These are phyloP conservation scores for Platyscapa corneri DNA, from an alignment of 1,140 invertebrate species.

Conservation along the genomic window DNA sequence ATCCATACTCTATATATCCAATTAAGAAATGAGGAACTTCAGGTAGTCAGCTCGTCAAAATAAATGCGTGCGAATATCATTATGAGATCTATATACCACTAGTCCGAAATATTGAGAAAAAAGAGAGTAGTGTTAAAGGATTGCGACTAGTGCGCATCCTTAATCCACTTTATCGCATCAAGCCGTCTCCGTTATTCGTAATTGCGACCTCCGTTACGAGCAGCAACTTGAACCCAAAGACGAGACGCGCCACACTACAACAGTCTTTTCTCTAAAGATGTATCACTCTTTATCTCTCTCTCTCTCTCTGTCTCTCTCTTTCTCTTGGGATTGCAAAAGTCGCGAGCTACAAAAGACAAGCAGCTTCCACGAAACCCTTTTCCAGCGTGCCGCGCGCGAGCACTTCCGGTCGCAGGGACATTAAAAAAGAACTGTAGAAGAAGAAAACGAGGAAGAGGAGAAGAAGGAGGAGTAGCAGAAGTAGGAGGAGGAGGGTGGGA, in stretches of 20 bases:
- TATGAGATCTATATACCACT: not conserved
- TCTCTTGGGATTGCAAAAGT: not conserved
- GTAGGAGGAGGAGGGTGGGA: not conserved
- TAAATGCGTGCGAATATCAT: not conserved
- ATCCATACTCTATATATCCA: too few relatives aligned
- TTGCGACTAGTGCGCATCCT: constrained; percentile 25
- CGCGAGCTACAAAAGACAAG: constrained; percentile 17
- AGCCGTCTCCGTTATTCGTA: constrained; percentile 45
- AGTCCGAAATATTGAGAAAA: not conserved
- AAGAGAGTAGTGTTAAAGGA: not conserved
- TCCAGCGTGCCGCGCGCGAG: constrained; percentile 14
- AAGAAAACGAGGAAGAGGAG: constrained; percentile 31
- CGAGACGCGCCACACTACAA: not conserved
- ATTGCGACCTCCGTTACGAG: constrained; percentile 49
- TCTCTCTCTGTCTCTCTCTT: constrained; percentile 12
- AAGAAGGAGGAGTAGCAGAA: not conserved
- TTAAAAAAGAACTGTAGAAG: constrained; percentile 22
- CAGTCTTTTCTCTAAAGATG: constrained; percentile 30
- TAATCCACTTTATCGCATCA: constrained; percentile 43
- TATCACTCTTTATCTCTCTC: not conserved
- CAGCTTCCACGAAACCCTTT: constrained; percentile 50
- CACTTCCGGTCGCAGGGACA: constrained; percentile 58
- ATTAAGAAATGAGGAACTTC: not conserved
- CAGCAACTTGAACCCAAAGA: constrained; percentile 24
- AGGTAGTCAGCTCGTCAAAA: not conserved